phyloP scores from a whole-genome alignment of 2,888 invertebrate species.

The Myathropa florea region DNA sequence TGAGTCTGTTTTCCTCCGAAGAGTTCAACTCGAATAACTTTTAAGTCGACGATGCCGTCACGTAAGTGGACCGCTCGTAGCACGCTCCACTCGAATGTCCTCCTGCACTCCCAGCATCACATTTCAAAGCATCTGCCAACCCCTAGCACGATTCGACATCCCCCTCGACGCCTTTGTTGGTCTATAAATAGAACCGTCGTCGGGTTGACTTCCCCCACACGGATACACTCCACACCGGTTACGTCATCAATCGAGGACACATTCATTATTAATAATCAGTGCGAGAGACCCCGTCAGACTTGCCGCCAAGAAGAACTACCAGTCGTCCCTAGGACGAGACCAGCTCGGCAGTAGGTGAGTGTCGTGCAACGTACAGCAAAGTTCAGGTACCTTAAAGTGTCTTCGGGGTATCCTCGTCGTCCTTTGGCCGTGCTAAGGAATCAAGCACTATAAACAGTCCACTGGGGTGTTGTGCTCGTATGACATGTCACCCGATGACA shows the following conservation, averaged over 20 bases:
- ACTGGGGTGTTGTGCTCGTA: constrained; percentile 18
- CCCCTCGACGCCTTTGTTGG: not conserved
- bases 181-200: constrained; percentile 45
- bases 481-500: constrained; percentile 35
- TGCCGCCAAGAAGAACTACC: too few species aligned
- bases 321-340: too few species aligned
- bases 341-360: too few species aligned
- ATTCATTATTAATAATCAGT: constrained; percentile 44
- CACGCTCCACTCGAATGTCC: constrained; percentile 10
- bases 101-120: not conserved
- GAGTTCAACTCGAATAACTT: constrained; percentile 1
- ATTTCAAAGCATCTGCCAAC: not conserved
- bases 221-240: not conserved
- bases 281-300: not conserved
- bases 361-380: not conserved
- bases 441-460: constrained; percentile 34
- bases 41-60: constrained; percentile 9
- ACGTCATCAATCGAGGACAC: constrained; percentile 37
- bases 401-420: not conserved
- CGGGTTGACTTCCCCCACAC: not conserved
- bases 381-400: constrained; percentile 18
- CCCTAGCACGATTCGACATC: not conserved
- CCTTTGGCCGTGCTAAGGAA: not conserved
- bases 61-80: constrained; percentile 18
- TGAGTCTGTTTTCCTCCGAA: not conserved